Percentiles rank a stretch among this genome's conserved stretches.
Evolutionary conservation across 2,113 vertebrate genomes (phyloP).

Genomic region (Phaetusa simplex): DNA sequence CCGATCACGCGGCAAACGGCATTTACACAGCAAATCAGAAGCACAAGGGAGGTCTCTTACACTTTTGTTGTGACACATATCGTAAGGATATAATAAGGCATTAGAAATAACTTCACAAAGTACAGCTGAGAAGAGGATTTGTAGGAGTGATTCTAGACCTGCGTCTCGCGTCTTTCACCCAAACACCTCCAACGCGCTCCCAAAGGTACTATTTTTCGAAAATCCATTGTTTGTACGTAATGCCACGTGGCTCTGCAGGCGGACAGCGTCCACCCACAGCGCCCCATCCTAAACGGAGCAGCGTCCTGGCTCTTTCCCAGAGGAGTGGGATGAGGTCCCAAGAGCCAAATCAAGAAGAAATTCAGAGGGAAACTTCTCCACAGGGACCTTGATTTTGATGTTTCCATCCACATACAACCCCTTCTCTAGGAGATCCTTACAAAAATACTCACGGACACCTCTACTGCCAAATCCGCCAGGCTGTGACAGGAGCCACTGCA

Average conservation of each 20-base stretch:
- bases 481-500: not conserved
- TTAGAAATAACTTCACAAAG: not conserved
- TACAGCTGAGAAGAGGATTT: not conserved
- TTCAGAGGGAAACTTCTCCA: not conserved
- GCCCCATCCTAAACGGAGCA: not conserved
- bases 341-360: not conserved
- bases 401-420: not conserved
- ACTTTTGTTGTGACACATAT: not conserved
- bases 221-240: accelerated
- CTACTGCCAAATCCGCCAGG: not conserved
- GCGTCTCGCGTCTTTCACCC: not conserved
- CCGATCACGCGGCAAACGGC: not conserved
- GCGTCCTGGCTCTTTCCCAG: not conserved
- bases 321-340: not conserved
- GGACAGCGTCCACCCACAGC: not conserved
- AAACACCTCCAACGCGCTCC: not conserved
- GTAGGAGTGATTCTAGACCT: not conserved
- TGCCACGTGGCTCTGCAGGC: not conserved
- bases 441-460: not conserved
- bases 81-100: not conserved
- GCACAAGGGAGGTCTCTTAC: not conserved
- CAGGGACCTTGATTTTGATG: not conserved
- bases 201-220: not conserved
- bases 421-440: not conserved
- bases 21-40: not conserved